phyloP scores from a whole-genome alignment of 2,113 vertebrate genomes.

The Pygathrix nemaeus region DNA sequence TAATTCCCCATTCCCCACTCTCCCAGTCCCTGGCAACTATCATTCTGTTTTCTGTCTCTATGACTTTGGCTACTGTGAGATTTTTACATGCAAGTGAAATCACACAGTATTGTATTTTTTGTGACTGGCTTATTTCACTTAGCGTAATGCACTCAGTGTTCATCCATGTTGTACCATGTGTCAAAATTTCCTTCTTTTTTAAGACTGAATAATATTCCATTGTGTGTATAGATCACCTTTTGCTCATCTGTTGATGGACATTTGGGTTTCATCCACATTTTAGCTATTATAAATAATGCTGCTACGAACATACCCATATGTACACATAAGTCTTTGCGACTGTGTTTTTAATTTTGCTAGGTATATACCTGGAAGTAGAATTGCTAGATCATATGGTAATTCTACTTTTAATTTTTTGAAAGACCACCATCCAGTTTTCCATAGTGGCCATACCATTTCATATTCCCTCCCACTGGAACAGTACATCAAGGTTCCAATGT shows the following conservation, averaged over 20 bases:
- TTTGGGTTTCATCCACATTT: background rate
- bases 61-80: background rate
- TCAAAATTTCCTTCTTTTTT: background rate
- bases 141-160: background rate
- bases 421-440: background rate
- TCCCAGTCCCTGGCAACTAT: too few relatives aligned
- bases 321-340: background rate
- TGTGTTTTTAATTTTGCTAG: background rate
- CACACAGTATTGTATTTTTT: background rate
- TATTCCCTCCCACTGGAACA: background rate
- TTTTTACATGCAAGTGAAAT: background rate
- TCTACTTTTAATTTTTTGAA: background rate
- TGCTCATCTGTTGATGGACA: background rate
- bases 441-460: background rate
- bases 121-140: background rate
- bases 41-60: background rate
- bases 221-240: background rate
- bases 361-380: background rate
- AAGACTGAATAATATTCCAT: background rate
- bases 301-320: background rate
- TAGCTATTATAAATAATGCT: background rate
- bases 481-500: background rate
- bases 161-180: background rate
- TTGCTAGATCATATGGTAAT: background rate
- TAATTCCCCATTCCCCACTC: rapidly evolving